Evolutionary conservation across 2,888 invertebrate species (phyloP), one percentile per base, ranked within the genome.

Genomic region (Adelognathus sp.): DNA sequence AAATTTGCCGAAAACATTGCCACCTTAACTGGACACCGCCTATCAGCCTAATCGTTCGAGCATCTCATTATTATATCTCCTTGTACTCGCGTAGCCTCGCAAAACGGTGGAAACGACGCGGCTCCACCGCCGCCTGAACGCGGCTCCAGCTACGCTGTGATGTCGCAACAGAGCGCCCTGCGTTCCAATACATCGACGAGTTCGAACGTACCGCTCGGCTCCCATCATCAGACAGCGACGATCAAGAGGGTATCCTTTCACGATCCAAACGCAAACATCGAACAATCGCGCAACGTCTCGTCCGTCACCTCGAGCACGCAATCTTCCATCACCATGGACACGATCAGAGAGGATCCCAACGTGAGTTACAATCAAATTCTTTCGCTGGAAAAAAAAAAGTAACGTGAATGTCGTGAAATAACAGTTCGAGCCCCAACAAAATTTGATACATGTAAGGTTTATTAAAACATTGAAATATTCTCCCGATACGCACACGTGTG

Each of bases 131-230:
- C 96, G 52, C 98, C 98, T 1, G 97, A 97, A 90, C 94, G 98
- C 80, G 97, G 97, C 74, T 97, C 97, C 27, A 97, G 97, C 46
- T 98, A 97, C 91, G 95, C 96, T 2, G 95, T 96, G 29, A 97
- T 97, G 96, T 95, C 95, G 6, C 96, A 96, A 86, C 91, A 93
- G 90, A 92, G 93, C 89, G 92, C 92, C 80, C 85, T 92, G 83
- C 85, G 92, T 70, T 91, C 92, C 6, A 91, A 91, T 70, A 89
- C 83, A 58, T 88, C 91, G 39, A 90, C 91, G 81, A 86, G 91
- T 79, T 86, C 92, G 66, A 89, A 87, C 81, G 86, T 86, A 79
- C 82, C 88, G 44, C 84, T 86, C 76, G 86, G 86, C 56, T 84
- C 86, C 56, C 88, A 86, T 70, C 85, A 85, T 70, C 85, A 85